Base-by-base conservation (phyloP, 2,113 vertebrate genomes). In the Morone chrysops region DNA sequence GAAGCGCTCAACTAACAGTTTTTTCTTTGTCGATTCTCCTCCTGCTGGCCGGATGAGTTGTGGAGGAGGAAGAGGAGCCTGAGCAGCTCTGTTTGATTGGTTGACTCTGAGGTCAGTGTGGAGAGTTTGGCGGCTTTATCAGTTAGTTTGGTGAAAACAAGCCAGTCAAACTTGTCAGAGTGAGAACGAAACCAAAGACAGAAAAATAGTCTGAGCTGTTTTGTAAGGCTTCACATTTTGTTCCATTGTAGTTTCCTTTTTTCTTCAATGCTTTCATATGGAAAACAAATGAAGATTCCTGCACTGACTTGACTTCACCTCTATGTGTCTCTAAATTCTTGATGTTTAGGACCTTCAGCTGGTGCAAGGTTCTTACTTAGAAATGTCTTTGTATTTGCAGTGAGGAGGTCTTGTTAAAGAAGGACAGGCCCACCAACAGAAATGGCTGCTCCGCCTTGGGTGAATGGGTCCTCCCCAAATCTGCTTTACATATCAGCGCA, bases 51-150 rank as follows among this genome's bases (percentile, higher is more conserved):
- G 70, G 96, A 96, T 90, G 97, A 96, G 93, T 94, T 97, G 54
- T 94, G 88, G 96, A 97, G 94, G 97, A 97, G 85, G 96, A 94
- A 84, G 96, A 97, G 65, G 96, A 92, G 66, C 96, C 96, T 95
- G 96, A 97, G 73, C 69, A 45, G 66, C 75, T 68, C 53, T 11
- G 31, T 82, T 78, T 85, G 86, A 92, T 90, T 89, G 87, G 91
- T 88, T 91, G 86, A 90, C 86, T 91, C 5, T 65, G 72, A 73
- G 90, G 89, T 93, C 84, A 90, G 68, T 10, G 18, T 85, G 53
- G 78, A 90, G 78, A 68, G 81, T 90, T 87, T 63, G 76, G 61
- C 83, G 65, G 73, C 80, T 86, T 87, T 18, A 78, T 83, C 47
- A 20, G n/a, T 69, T 66, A 81, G 81, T 88, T 87, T 84, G 72